Base-by-base conservation (phyloP, 2,888 invertebrate genomes). In the Corbicula japonica region DNA sequence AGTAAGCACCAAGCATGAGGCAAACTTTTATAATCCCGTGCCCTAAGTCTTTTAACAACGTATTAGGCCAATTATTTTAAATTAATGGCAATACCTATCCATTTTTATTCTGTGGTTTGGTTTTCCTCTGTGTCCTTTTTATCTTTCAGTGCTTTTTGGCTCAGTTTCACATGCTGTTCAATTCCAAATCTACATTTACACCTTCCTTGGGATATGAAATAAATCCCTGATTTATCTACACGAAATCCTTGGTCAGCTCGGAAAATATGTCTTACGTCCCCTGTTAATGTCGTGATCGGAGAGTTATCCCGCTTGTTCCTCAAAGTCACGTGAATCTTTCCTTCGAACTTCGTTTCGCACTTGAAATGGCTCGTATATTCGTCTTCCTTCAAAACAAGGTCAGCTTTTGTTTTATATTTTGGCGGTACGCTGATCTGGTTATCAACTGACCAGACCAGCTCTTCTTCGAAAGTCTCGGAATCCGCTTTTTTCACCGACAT, bases 121-220 rank as follows among this genome's bases (percentile, higher is more conserved):
- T 76, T 70, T 56, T 76, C 76, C 32, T 76, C 76, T 6, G 54
- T 60, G 10, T 76, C 75, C 21, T 23, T 23, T 6, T 60, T 35
- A 10, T 76, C 75, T 32, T 72, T 65, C 23, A 86, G 44, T 60
- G 76, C 77, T 21, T 38, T 80, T 72, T 93, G 92, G 56, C 89
- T 91, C 50, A 93, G 88, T 56, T 89, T 87, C n/a, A 94, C 92
- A 66, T 92, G 91, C 79, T 94, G 93, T 77, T 93, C 93, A 56
- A 94, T 90, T 21, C 93, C 93, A 82, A 91, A 94, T 35, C 92
- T 86, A 88, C 93, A 94, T 76, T 91, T 91, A 84, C 93, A 93
- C n/a, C 86, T 84, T 2, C 93, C 93, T 26, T 86, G 80, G 0
- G 92, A 92, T 46, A 90, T 87, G 80, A 89, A 90, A 52, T 80